phyloP scores from a whole-genome alignment of 2,113 vertebrate species.

The Actinemys pallida region DNA sequence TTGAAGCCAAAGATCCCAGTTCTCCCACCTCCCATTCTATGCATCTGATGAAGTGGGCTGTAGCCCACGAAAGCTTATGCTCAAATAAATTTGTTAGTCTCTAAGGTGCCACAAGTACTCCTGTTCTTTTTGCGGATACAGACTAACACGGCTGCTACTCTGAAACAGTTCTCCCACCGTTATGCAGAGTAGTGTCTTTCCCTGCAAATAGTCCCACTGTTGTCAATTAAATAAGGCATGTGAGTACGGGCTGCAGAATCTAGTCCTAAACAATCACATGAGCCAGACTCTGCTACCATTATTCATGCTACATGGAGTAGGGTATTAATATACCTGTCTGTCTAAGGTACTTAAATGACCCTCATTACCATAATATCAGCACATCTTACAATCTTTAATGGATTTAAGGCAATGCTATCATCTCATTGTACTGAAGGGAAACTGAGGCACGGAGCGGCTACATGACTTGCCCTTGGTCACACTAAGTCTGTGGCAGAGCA shows the following conservation, averaged over 20 bases:
- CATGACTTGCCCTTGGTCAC: background rate
- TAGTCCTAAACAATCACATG: background rate
- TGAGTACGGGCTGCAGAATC: background rate
- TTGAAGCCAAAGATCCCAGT: background rate
- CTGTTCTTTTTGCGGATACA: no score
- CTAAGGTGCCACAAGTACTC: no score
- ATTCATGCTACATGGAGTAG: background rate
- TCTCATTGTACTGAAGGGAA: background rate
- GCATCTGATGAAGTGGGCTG: no score
- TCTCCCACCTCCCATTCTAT: background rate
- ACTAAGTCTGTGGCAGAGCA: background rate
- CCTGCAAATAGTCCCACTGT: background rate
- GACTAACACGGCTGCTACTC: no score
- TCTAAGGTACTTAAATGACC: background rate
- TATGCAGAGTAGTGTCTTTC: background rate
- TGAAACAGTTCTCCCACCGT: background rate
- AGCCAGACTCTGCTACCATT: background rate
- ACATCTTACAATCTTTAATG: background rate
- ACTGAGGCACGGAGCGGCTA: background rate
- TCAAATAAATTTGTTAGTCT: no score
- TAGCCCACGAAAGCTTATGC: no score
- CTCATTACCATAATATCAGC: background rate
- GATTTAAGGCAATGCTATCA: background rate
- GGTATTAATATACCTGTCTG: background rate
- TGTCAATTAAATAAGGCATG: background rate